Conservation (phyloP, 2,797 vertebrate species). For the Orientallactaga sibirica region DNA sequence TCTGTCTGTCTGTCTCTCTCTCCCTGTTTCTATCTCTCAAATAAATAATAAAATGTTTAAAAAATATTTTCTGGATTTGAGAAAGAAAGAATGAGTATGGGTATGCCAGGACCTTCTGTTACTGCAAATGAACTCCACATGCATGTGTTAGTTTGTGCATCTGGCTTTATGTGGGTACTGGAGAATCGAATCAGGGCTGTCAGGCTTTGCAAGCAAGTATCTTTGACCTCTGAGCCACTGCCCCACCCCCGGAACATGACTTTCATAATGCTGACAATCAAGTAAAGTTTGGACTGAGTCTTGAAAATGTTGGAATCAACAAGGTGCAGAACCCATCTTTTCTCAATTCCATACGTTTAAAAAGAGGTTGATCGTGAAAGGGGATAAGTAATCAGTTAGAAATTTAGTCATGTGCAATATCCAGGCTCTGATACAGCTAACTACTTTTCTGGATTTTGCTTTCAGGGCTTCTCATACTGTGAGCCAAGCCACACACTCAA, state of each 20-base stretch:
- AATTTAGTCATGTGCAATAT: background rate
- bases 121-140: no score
- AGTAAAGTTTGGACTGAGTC: background rate
- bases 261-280: background rate
- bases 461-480: background rate
- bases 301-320: constrained; percentile 1
- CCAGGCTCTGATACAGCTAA: background rate
- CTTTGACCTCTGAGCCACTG: no score
- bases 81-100: no score
- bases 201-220: no score
- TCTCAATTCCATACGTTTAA: background rate
- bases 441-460: background rate
- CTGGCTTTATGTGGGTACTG: no score
- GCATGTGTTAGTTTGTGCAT: no score
- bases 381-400: background rate
- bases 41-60: no score
- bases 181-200: no score
- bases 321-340: background rate
- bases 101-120: no score
- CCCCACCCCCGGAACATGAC: background rate
- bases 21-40: no score
- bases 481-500: background rate
- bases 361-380: background rate
- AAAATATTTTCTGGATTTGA: no score
- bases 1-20: no score